Conservation (phyloP, 2,797 vertebrate genomes). For the Buceros bicornis region DNA sequence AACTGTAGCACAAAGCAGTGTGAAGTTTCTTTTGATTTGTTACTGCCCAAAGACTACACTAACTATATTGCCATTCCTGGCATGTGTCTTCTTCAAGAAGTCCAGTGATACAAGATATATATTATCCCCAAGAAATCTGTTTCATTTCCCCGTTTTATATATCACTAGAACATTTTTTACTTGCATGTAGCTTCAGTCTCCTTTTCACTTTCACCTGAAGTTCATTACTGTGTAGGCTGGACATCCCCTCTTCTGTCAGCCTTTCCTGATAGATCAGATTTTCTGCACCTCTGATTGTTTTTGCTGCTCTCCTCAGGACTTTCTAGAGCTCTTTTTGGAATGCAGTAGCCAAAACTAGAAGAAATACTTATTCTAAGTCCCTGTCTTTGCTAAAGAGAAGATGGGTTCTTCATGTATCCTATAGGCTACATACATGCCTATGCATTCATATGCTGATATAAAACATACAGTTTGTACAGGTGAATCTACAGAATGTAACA, state of each 20-base stretch:
- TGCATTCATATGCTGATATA: neutral
- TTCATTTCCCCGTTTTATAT: neutral
- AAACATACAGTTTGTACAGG: neutral
- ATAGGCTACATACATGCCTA: neutral
- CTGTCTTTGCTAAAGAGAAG: neutral
- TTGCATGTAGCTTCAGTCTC: neutral
- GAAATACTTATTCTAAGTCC: neutral
- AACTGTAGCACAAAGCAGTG: neutral
- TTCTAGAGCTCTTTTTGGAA: neutral
- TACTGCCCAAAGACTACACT: neutral
- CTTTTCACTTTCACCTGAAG: neutral
- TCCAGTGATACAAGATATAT: neutral
- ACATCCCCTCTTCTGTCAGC: neutral
- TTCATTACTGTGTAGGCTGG: neutral
- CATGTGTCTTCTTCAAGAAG: neutral
- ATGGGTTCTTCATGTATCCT: neutral
- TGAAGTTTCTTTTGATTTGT: neutral
- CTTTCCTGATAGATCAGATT: neutral
- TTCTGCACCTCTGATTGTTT: neutral
- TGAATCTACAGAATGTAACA: neutral
- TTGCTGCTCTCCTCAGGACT: neutral
- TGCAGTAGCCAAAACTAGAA: neutral
- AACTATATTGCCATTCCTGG: neutral
- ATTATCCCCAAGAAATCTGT: neutral
- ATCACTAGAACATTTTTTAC: neutral